These are phyloP conservation scores for Pteruthius melanotis DNA, from an alignment of 2,113 vertebrate genomes.

Conservation along the genomic window DNA sequence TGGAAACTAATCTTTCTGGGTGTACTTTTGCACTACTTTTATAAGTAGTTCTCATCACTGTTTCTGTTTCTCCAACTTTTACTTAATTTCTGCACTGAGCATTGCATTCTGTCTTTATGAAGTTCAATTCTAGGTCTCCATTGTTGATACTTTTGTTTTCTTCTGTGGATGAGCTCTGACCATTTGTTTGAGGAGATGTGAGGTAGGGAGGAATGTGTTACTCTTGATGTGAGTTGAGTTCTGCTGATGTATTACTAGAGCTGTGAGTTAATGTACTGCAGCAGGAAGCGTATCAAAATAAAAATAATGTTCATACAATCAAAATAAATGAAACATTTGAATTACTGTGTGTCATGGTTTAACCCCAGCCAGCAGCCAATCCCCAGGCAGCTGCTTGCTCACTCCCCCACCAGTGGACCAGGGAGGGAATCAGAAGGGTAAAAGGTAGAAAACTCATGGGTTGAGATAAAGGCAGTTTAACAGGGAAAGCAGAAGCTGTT, in stretches of 20 bases:
- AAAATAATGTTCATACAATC: not conserved
- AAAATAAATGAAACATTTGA: not conserved
- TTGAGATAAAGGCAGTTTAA: not conserved
- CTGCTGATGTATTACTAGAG: not conserved
- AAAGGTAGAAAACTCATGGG: not conserved
- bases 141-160: not conserved
- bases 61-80: not conserved
- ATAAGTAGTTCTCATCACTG: not conserved
- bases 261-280: not conserved
- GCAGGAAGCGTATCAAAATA: not conserved
- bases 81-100: not conserved
- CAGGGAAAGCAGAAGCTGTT: not conserved
- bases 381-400: rapidly evolving
- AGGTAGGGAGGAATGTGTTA: not conserved
- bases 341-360: not conserved
- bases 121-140: not conserved
- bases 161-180: not conserved
- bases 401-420: not conserved
- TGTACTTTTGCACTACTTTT: not conserved
- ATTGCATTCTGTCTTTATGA: not conserved
- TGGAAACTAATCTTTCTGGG: not conserved
- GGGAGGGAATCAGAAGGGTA: not conserved
- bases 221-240: not conserved
- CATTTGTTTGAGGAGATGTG: not conserved
- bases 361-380: not conserved